These are phyloP conservation scores for Ciona savignyi DNA, from an alignment of 23 tunicate species.

Conservation along the genomic window DNA sequence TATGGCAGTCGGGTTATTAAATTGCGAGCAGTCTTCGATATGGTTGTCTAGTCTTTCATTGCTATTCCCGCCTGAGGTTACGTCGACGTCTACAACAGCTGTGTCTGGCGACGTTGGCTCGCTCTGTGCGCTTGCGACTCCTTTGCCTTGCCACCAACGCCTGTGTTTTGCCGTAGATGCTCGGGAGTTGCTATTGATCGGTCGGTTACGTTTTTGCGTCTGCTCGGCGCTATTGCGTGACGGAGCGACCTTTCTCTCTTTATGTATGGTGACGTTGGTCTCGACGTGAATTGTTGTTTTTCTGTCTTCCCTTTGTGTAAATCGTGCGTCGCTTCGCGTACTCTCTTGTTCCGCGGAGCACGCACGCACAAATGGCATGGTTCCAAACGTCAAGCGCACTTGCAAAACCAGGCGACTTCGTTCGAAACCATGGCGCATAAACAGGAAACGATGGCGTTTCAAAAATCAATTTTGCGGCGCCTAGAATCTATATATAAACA, in stretches of 20 bases:
- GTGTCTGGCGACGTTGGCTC: conserved; percentile 26
- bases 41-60: not conserved
- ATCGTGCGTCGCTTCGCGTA: not conserved
- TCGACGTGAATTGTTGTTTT: not conserved
- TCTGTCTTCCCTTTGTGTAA: not conserved
- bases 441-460: not conserved
- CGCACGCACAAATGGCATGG: not conserved
- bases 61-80: conserved; percentile 1
- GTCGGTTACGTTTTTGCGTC: not conserved
- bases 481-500: not conserved
- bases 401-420: not conserved
- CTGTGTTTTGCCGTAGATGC: not conserved
- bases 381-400: not conserved
- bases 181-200: not conserved
- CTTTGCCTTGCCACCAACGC: conserved; percentile 1
- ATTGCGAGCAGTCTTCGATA: not conserved
- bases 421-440: not conserved
- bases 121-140: not conserved
- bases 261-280: not conserved
- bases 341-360: not conserved
- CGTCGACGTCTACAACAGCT: conserved; percentile 30
- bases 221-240: not conserved
- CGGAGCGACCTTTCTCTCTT: not conserved
- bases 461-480: not conserved
- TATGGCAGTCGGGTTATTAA: not conserved